Base-by-base conservation (phyloP, 2,888 invertebrate genomes). In the Fragum whitleyi region DNA sequence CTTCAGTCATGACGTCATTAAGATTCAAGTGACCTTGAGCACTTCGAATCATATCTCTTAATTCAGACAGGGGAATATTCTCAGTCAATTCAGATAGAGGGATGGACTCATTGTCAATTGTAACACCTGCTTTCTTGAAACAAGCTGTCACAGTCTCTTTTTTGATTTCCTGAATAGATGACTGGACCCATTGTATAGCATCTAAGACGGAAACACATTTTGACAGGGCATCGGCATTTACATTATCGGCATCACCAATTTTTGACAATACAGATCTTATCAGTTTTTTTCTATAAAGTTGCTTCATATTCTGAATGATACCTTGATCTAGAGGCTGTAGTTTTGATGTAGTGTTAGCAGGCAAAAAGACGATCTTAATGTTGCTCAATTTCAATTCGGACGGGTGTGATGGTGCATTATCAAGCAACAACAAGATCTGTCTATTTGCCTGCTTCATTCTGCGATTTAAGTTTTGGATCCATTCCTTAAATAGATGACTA, bases 281-380 rank as follows among this genome's bases (percentile, higher is more conserved):
- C n/a, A n/a, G n/a, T 67, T 42, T 6, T 21, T 67, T 67, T 39
- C 67, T 67, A 32, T 21, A 71, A 23, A 39, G 29, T 7, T 71
- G 36, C 57, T 77, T 77, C 28, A 62, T 21, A 0, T 71, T 42
- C 36, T 77, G 77, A 6, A 77, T 71, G 7, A 77, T 77, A 1
- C 77, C 77, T 59, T 62, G 65, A 32, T 77, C 72, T 55, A 71
- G 32, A 6, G 77, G 77, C 72, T 77, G 77, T 26, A 51, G 21
- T 2, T 26, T 16, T 11, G 72, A 77, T 9, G 77, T 77, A 3
- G 72, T 65, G 57, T 77, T 77, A 9, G 77, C 28, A 11, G 77
- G 71, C n/a, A n/a, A n/a, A n/a, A n/a, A n/a, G n/a, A n/a, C n/a
- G n/a, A n/a, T n/a, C n/a, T n/a, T n/a, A n/a, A 76, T 62, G 61